phyloP scores from a whole-genome alignment of 2,797 vertebrate genomes.

The Poeciliopsis infans region DNA sequence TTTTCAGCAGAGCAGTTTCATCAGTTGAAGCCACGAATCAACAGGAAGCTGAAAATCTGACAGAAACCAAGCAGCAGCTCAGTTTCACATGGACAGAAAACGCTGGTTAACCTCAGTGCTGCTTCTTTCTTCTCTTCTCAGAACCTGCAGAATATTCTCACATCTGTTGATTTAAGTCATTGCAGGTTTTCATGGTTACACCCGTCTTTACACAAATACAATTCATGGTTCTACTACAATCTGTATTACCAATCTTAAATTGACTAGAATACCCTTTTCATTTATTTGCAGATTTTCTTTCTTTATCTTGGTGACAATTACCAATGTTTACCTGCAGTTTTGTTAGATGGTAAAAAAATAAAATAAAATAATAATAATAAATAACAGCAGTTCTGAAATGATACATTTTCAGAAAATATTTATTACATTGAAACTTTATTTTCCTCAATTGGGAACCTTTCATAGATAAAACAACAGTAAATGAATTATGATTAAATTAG shows the following conservation, averaged over 20 bases:
- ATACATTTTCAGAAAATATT: background rate
- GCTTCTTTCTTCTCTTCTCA: background rate
- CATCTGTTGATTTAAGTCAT: background rate
- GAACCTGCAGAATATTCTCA: background rate
- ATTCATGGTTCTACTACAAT: background rate
- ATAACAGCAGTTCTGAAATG: background rate
- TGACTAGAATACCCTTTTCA: background rate
- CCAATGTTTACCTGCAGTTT: background rate
- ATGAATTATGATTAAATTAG: background rate
- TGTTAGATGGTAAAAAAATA: background rate
- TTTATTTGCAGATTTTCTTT: background rate
- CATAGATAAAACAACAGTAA: background rate
- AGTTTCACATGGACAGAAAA: slow-evolving; percentile 15
- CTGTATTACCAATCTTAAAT: background rate
- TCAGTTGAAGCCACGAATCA: slow-evolving; percentile 53
- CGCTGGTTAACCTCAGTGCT: background rate
- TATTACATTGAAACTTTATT: background rate
- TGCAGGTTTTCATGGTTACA: background rate
- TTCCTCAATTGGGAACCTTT: background rate
- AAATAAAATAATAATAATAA: too few species aligned
- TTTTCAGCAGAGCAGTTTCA: slow-evolving; percentile 12
- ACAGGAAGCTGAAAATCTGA: slow-evolving; percentile 27
- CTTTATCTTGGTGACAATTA: background rate
- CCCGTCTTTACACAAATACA: too few species aligned
- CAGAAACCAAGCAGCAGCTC: slow-evolving; percentile 14